Evolutionary conservation across 2,888 invertebrate species (phyloP).

Genomic region (Chrysotoxum bicinctum): DNA sequence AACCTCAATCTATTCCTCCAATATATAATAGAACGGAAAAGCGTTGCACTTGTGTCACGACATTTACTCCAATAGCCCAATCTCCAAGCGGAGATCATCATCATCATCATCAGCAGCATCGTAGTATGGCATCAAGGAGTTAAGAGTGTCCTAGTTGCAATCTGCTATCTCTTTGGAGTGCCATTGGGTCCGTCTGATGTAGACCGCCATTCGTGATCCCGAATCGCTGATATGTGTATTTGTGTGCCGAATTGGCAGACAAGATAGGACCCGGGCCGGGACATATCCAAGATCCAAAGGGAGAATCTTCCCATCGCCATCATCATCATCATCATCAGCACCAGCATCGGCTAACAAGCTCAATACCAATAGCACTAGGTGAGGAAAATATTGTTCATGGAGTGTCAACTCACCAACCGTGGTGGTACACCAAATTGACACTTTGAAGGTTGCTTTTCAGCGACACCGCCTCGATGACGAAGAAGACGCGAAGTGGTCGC

Average conservation of each 20-base stretch:
- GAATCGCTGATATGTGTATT: slow-evolving; percentile 66
- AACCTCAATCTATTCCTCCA: slow-evolving; percentile 32
- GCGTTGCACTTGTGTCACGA: slow-evolving; percentile 71
- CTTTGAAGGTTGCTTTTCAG: slow-evolving; percentile 61
- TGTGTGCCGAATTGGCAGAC: slow-evolving; percentile 67
- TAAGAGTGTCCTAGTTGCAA: slow-evolving; percentile 35
- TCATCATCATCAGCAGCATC: slow-evolving; percentile 48
- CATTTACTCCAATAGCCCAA: slow-evolving; percentile 69
- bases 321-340: slow-evolving; percentile 59
- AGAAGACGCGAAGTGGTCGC: background rate
- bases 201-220: slow-evolving; percentile 69
- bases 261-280: slow-evolving; percentile 37
- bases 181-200: slow-evolving; percentile 52
- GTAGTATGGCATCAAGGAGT: slow-evolving; percentile 35
- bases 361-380: slow-evolving; percentile 31
- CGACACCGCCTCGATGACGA: background rate
- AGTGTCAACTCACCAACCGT: slow-evolving; percentile 62
- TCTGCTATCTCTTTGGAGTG: slow-evolving; percentile 38
- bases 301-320: slow-evolving; percentile 53
- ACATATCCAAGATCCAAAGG: slow-evolving; percentile 37
- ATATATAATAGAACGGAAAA: slow-evolving; percentile 48
- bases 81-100: slow-evolving; percentile 59
- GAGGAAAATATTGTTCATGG: slow-evolving; percentile 66
- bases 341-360: slow-evolving; percentile 31
- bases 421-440: slow-evolving; percentile 69